Percentiles rank a stretch among this genome's conserved stretches.
These are phyloP conservation scores for Conus ventricosus DNA, from an alignment of 1,140 invertebrate genomes.

Conservation along the genomic window DNA sequence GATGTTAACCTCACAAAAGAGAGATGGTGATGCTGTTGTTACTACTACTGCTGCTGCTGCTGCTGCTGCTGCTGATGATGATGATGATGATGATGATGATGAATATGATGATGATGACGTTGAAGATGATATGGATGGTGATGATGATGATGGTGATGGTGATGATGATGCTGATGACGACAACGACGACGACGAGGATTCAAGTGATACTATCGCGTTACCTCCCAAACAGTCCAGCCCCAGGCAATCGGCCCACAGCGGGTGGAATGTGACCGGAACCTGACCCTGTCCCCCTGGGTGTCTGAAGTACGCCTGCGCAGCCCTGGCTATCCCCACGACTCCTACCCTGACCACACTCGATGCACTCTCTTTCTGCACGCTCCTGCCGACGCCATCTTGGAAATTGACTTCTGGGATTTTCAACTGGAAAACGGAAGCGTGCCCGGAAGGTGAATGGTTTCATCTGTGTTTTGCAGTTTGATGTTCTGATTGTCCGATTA, in stretches of 20 bases:
- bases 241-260: background rate
- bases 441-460: background rate
- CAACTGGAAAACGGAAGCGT: slow-evolving; percentile 10
- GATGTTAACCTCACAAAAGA: too few species aligned
- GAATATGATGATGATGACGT: too few species aligned
- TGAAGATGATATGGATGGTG: background rate
- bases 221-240: background rate
- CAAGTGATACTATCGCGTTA: background rate
- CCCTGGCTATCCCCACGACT: background rate
- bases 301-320: slow-evolving; percentile 17
- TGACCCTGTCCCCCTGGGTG: background rate
- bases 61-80: too few species aligned
- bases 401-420: slow-evolving; percentile 30
- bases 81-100: too few species aligned
- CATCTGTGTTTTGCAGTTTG: too few species aligned
- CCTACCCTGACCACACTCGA: slow-evolving; percentile 20
- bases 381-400: background rate
- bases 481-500: too few species aligned
- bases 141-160: background rate
- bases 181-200: background rate
- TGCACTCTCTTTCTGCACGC: slow-evolving; percentile 23
- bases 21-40: too few species aligned
- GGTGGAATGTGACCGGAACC: slow-evolving; percentile 20
- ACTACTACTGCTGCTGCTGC: too few species aligned
- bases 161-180: background rate